Conservation (phyloP, 2,888 invertebrate genomes). For the Cyclophora punctaria region DNA sequence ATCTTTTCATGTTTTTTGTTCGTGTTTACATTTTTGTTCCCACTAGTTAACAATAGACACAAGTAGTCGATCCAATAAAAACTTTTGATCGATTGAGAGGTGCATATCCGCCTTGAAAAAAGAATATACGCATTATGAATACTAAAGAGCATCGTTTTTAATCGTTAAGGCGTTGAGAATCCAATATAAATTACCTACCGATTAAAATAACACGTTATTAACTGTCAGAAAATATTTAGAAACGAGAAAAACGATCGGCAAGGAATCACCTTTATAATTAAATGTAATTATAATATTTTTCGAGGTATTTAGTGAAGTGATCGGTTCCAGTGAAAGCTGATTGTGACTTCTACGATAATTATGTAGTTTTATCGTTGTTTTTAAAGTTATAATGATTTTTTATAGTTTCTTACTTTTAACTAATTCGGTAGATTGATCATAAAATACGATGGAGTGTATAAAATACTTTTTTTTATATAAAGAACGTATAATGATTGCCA, state of each 20-base stretch:
- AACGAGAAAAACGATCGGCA: conserved; percentile 35
- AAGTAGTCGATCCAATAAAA: conserved; percentile 50
- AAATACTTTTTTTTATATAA: conserved; percentile 37
- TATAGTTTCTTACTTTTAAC: conserved; percentile 45
- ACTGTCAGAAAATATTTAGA: conserved; percentile 42
- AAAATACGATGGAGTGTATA: conserved; percentile 36
- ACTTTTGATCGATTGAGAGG: conserved; percentile 54
- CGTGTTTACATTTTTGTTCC: conserved; percentile 43
- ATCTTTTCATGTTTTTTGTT: conserved; percentile 29
- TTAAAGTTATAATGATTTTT: conserved; percentile 45
- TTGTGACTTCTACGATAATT: conserved; percentile 36
- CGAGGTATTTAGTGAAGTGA: conserved; percentile 41
- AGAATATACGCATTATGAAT: conserved; percentile 23
- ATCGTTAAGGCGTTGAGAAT: conserved; percentile 54
- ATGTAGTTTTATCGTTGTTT: conserved; percentile 41
- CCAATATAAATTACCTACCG: conserved; percentile 61
- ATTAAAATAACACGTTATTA: conserved; percentile 58
- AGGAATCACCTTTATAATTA: conserved; percentile 35
- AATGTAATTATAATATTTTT: conserved; percentile 36
- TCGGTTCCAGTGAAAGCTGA: conserved; percentile 39
- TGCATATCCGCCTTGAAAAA: conserved; percentile 44
- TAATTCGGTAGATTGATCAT: conserved; percentile 42
- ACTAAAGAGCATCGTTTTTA: conserved; percentile 49
- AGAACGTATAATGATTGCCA: conserved; percentile 40
- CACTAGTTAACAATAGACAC: conserved; percentile 32